Evolutionary conservation across 2,888 invertebrate genomes (phyloP).

Genomic region (Toxonevra muliebris): DNA sequence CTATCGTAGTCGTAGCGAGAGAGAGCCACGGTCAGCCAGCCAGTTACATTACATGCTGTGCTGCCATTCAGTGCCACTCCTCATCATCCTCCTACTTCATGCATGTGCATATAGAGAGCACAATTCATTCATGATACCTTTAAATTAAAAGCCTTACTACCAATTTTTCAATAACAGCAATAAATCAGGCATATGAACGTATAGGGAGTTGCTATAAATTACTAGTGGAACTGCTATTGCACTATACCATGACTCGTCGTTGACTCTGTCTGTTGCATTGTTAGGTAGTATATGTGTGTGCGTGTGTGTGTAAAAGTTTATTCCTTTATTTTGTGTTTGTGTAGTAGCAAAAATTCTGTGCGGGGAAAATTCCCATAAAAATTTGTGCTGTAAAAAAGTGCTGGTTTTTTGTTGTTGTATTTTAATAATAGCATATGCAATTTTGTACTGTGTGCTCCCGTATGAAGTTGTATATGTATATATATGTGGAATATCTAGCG

Average conservation of each 20-base stretch:
- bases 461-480: too few species aligned
- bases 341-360: too few species aligned
- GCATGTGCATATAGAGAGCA: background rate
- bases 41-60: conserved; percentile 1
- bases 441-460: too few species aligned
- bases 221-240: conserved; percentile 32
- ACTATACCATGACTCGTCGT: background rate
- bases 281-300: background rate
- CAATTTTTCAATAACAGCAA: conserved; percentile 64
- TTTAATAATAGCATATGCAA: too few species aligned
- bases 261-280: background rate
- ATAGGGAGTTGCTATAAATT: conserved; percentile 60
- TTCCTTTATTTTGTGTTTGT: too few species aligned
- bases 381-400: too few species aligned
- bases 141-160: conserved; percentile 58
- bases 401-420: too few species aligned
- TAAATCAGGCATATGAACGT: conserved; percentile 61
- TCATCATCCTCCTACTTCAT: background rate
- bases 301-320: too few species aligned
- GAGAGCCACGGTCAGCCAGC: conserved; percentile 2
- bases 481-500: too few species aligned
- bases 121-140: conserved; percentile 31
- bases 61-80: background rate
- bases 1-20: background rate
- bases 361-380: too few species aligned